These are phyloP conservation scores for Oreocharis arfaki DNA, from an alignment of 2,113 vertebrate species.

Conservation along the genomic window DNA sequence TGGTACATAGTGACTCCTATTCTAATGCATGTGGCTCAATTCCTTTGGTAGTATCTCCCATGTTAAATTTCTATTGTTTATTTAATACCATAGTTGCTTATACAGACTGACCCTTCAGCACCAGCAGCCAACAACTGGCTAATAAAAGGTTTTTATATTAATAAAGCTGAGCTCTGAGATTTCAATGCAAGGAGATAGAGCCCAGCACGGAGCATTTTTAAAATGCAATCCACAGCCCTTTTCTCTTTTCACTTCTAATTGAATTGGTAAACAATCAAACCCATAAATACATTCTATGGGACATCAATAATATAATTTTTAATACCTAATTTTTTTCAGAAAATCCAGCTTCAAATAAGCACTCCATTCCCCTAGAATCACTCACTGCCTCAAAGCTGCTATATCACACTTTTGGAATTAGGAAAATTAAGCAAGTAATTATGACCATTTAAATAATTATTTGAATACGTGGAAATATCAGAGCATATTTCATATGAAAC, in stretches of 20 bases:
- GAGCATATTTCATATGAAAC: neutral
- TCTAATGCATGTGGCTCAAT: neutral
- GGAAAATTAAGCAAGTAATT: neutral
- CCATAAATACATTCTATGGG: neutral
- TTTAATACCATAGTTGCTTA: neutral
- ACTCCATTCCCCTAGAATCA: neutral
- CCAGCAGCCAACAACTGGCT: neutral
- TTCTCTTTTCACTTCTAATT: neutral
- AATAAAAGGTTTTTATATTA: neutral
- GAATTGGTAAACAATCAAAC: neutral
- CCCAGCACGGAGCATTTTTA: neutral
- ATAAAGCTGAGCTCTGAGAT: neutral
- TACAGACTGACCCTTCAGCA: neutral
- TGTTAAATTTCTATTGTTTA: neutral
- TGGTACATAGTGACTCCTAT: neutral
- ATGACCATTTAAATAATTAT: neutral
- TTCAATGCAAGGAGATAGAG: neutral
- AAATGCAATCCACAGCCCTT: neutral
- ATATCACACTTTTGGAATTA: neutral
- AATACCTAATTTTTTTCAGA: neutral
- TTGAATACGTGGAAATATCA: neutral
- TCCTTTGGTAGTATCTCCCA: neutral
- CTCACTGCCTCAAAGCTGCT: neutral
- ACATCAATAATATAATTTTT: neutral
- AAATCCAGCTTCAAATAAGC: neutral